Conservation (phyloP, 2,113 vertebrate species). For the Geococcyx californianus region DNA sequence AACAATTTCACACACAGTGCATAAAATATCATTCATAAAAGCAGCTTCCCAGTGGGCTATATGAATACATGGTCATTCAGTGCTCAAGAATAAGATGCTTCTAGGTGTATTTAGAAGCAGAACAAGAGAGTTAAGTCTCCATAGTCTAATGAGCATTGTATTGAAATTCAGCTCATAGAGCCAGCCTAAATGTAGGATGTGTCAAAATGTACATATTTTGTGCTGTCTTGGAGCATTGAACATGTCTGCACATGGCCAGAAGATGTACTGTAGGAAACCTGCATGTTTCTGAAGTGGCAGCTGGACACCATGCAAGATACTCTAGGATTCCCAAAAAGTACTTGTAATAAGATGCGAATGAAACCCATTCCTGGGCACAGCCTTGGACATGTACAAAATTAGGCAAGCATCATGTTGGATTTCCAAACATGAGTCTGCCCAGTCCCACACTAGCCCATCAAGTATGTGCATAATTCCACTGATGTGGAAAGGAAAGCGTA, state of each 20-base stretch:
- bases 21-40: neutral
- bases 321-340: neutral
- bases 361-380: neutral
- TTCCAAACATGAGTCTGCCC: rapidly evolving
- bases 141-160: neutral
- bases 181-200: neutral
- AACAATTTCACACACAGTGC: neutral
- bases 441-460: neutral
- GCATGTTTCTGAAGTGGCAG: neutral
- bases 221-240: neutral
- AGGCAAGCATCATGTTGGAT: neutral
- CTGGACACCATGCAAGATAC: neutral
- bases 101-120: neutral
- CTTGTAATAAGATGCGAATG: neutral
- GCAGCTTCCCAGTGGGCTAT: neutral
- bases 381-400: neutral
- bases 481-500: neutral
- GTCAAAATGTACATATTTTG: neutral
- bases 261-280: neutral
- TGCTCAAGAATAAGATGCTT: neutral
- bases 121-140: neutral
- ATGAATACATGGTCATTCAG: neutral
- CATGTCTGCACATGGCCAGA: neutral
- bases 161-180: too few relatives aligned
- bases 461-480: neutral